Percentiles rank a stretch among this genome's conserved stretches.
phyloP scores from a whole-genome alignment of 2,113 vertebrate genomes.

The Eidolon helvum region DNA sequence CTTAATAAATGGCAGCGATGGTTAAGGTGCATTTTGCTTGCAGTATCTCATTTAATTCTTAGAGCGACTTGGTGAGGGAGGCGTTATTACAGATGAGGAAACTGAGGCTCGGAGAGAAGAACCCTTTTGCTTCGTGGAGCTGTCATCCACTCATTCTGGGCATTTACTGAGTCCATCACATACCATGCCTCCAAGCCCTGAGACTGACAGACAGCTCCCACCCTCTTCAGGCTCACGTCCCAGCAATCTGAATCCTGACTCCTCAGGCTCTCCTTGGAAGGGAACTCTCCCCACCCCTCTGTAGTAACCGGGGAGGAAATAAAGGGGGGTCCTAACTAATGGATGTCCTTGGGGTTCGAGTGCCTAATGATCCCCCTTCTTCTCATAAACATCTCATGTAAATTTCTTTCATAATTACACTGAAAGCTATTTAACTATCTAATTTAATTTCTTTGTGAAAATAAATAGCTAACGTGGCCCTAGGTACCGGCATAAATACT shows the following conservation, averaged over 20 bases:
- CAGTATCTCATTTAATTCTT: not conserved
- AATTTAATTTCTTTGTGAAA: conserved; percentile 84
- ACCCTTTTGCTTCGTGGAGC: not conserved
- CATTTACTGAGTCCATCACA: not conserved
- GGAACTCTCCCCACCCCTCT: not conserved
- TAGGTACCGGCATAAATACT: conserved; percentile 79
- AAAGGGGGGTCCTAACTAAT: not conserved
- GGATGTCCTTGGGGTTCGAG: not conserved
- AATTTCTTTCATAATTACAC: conserved; percentile 79
- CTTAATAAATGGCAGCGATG: not conserved
- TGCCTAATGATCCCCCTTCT: conserved; percentile 47
- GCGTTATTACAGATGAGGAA: not conserved
- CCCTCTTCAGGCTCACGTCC: not conserved
- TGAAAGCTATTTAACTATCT: conserved; percentile 82
- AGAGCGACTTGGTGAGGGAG: not conserved
- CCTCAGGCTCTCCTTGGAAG: not conserved
- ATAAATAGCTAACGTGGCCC: conserved; percentile 83
- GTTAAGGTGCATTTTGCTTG: not conserved
- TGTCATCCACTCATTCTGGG: not conserved
- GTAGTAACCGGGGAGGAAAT: not conserved
- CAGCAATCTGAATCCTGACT: not conserved
- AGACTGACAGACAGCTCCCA: not conserved
- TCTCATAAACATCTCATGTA: conserved; percentile 62
- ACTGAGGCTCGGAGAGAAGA: not conserved
- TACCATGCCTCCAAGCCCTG: not conserved